Percentiles rank a stretch among this genome's conserved stretches.
phyloP scores from a whole-genome alignment of 2,888 invertebrate genomes.

The Melanotus villosus region DNA sequence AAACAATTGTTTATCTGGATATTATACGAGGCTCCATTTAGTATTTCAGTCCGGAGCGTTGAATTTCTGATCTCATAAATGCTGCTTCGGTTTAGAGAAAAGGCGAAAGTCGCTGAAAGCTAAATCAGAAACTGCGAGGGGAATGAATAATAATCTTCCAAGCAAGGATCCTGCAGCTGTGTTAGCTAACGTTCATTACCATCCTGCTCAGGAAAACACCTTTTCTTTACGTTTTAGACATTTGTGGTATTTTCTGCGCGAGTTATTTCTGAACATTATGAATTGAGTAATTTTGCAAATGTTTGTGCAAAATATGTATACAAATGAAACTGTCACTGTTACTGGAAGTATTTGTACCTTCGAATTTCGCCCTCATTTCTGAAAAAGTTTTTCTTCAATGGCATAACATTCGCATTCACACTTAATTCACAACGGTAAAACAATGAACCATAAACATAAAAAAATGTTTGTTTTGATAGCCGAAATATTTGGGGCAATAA shows the following conservation, averaged over 20 bases:
- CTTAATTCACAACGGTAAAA: too few relatives aligned
- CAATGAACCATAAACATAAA: too few relatives aligned
- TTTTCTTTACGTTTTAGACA: conserved; percentile 29
- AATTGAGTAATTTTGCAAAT: conserved; percentile 9
- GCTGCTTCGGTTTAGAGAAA: conserved; percentile 31
- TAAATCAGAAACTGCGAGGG: conserved; percentile 30
- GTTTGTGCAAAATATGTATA: too few relatives aligned
- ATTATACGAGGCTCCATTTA: conserved; percentile 18
- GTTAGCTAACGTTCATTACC: conserved; percentile 35
- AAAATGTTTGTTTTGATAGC: too few relatives aligned
- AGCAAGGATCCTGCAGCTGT: conserved; percentile 30
- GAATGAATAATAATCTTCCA: conserved; percentile 39
- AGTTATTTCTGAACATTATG: conserved; percentile 7
- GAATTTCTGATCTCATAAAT: conserved; percentile 24
- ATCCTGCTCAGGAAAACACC: conserved; percentile 36
- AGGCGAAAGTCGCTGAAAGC: conserved; percentile 33
- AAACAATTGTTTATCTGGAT: conserved; percentile 23
- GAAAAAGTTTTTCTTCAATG: too few relatives aligned
- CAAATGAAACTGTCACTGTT: too few relatives aligned
- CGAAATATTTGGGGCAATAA: too few relatives aligned
- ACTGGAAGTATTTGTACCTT: too few relatives aligned
- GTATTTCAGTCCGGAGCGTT: conserved; percentile 9
- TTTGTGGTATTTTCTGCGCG: conserved; percentile 1
- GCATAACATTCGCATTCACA: too few relatives aligned
- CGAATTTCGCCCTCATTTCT: too few relatives aligned